Percentiles rank a stretch among this genome's conserved stretches.
phyloP scores from a whole-genome alignment of 30 jellyfish, hydroid and myxozoan genomes.

The Cassiopea andromeda region DNA sequence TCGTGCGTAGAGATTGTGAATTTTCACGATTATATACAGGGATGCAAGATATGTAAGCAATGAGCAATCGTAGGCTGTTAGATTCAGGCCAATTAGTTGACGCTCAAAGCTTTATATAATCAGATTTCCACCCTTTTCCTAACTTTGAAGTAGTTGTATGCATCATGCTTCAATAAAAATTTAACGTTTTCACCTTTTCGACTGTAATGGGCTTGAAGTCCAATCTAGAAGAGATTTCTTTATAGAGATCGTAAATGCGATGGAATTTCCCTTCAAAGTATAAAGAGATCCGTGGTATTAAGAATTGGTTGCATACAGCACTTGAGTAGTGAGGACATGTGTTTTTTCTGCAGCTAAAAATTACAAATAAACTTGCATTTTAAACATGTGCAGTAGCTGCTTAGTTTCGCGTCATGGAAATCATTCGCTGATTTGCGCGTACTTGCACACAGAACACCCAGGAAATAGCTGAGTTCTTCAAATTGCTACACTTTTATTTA shows the following conservation, averaged over 20 bases:
- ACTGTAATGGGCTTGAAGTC: no score
- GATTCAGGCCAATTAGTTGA: neutral
- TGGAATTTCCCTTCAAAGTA: neutral
- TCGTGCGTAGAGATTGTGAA: no score
- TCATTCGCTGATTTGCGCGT: constrained; percentile 31
- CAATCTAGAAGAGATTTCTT: neutral
- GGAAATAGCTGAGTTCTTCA: neutral
- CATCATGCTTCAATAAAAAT: neutral
- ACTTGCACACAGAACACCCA: constrained; percentile 24
- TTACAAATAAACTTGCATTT: neutral
- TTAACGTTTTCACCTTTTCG: neutral
- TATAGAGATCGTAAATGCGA: neutral
- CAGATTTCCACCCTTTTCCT: neutral
- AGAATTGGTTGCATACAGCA: neutral
- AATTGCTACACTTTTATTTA: neutral
- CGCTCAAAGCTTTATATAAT: neutral
- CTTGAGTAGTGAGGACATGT: no score
- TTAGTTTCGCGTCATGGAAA: constrained; percentile 40
- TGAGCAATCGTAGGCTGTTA: neutral
- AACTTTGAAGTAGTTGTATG: neutral
- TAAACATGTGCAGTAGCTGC: constrained; percentile 10
- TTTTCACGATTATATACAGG: neutral
- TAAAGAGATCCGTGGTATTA: neutral
- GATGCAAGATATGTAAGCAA: neutral
- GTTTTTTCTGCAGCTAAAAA: neutral